phyloP scores from a whole-genome alignment of 1,140 invertebrate species.

The Leptoteleia sp. region DNA sequence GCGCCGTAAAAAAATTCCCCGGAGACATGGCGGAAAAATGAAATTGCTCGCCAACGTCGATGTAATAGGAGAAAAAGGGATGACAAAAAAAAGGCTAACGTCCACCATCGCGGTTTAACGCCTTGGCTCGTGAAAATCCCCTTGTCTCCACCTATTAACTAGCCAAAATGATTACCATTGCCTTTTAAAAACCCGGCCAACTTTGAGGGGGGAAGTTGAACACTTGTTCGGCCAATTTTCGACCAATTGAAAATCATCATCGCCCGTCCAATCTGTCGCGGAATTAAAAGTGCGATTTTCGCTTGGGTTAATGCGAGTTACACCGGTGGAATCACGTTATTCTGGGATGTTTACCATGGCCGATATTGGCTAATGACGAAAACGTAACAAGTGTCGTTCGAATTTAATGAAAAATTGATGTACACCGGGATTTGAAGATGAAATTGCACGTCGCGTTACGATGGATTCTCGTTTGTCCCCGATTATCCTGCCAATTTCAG shows the following conservation, averaged over 20 bases:
- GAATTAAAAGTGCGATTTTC: conserved; percentile 9
- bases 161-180: neutral
- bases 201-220: conserved; percentile 15
- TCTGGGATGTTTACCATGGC: conserved; percentile 13
- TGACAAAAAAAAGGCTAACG: conserved; percentile 47
- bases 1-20: conserved; percentile 14
- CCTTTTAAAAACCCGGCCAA: conserved; percentile 22
- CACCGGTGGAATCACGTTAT: neutral
- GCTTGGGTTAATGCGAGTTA: neutral
- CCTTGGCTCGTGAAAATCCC: conserved; percentile 9
- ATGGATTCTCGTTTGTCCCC: no score
- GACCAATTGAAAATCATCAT: conserved; percentile 10
- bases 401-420: conserved; percentile 22
- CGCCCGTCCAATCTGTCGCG: conserved; percentile 4
- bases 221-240: conserved; percentile 9
- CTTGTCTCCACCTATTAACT: conserved; percentile 19
- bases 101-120: conserved; percentile 22
- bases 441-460: no score
- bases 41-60: conserved; percentile 29
- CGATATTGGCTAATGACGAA: neutral
- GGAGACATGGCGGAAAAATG: conserved; percentile 37
- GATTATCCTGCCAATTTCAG: no score
- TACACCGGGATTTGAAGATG: neutral
- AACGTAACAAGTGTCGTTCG: conserved; percentile 4
- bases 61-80: no score